phyloP scores from a whole-genome alignment of 2,888 invertebrate species.

The Leptopterna dolabrata region DNA sequence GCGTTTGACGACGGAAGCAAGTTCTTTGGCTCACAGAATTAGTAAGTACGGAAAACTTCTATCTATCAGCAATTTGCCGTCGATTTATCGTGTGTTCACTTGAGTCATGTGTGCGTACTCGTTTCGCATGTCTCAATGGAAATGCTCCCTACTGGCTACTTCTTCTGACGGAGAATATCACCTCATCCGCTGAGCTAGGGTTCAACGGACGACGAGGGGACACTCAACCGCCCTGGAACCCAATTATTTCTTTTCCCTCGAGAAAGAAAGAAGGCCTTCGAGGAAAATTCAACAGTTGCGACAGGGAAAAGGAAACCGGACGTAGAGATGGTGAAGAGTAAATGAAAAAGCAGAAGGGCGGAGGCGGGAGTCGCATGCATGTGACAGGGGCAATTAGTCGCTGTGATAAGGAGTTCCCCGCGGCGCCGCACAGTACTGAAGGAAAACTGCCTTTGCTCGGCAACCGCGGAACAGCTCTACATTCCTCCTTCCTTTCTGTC shows the following conservation, averaged over 20 bases:
- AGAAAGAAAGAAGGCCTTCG: background rate
- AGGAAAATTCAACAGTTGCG: slow-evolving; percentile 21
- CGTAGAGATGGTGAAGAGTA: background rate
- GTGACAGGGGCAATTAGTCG: slow-evolving; percentile 32
- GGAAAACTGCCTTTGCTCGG: background rate
- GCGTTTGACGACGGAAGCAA: no score
- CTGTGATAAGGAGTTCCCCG: slow-evolving; percentile 24
- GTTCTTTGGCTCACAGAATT: no score
- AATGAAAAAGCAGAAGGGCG: background rate
- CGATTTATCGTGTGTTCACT: no score
- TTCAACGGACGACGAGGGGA: background rate
- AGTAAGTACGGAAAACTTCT: no score
- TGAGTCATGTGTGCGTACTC: no score
- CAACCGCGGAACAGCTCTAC: background rate
- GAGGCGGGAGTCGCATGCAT: background rate
- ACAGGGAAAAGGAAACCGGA: background rate
- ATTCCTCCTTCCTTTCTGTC: background rate
- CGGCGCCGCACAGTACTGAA: background rate
- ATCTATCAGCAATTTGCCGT: no score
- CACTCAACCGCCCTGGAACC: background rate
- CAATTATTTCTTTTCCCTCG: background rate
- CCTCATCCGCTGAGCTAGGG: background rate
- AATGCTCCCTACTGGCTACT: no score
- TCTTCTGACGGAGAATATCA: no score
- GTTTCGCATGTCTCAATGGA: no score